Evolutionary conservation across 2,797 vertebrate species (phyloP), one percentile per base, ranked within the genome.

Genomic region (Muscicapa comitata): DNA sequence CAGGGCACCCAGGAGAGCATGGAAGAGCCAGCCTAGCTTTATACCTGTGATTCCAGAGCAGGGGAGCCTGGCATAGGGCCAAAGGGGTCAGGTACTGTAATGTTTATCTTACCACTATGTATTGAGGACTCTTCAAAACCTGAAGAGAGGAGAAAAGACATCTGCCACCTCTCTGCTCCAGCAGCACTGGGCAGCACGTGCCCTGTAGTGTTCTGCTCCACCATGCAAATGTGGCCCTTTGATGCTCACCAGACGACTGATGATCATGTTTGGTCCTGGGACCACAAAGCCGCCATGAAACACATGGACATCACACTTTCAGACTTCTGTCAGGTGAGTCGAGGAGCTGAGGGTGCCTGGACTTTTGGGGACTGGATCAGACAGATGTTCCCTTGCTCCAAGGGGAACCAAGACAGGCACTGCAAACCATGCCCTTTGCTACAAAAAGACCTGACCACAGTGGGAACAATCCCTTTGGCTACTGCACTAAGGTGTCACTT

Each of bases 131-230:
- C 28, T 55, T 82, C 43, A 59, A 81, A 84, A 61, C 4, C 4
- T 45, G 6, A 85, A 43, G 9, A 33, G 29, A 28, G 28, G 6
- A 73, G 37, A 68, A 75, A 47, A 74, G 14, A 65, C 29, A 79
- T 31, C 37, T 79, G 63, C 48, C 1, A 5, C 10, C 3, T 3
- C 42, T 57, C 29, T 33, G 17, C 50, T 86, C 55, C 55, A 53
- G 54, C 48, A 68, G 31, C 0, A 3, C 66, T n/a, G 25, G 25
- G 51, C 9, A 5, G 86, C 0, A 2, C 0, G 0, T 58, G 54
- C 24, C 21, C 4, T 33, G 51, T 10, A 42, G 51, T 2, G 13
- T 63, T 57, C 37, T 75, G 70, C 63, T 74, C 53, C 40, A 24
- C 10, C 68, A 47, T 3, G 19, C 3, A 5, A 20, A 45, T 2